Conservation (phyloP, 1,140 invertebrate genomes). For the Hyposmocoma kahamanoa region DNA sequence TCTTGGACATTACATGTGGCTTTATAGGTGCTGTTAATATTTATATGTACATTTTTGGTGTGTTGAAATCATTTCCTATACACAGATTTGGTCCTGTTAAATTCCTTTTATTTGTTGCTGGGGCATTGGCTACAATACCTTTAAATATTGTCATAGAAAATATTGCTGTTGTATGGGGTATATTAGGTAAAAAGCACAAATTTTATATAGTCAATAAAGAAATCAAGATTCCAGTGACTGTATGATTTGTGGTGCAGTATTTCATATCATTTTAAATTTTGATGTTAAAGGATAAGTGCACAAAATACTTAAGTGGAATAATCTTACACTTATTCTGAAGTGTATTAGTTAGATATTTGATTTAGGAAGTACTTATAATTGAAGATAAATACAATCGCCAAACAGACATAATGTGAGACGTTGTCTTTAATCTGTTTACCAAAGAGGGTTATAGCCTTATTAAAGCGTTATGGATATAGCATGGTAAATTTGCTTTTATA, state of each 20-base stretch:
- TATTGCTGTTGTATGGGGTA: constrained; percentile 93
- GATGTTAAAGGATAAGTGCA: constrained; percentile 34
- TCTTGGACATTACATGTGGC: constrained; percentile 89
- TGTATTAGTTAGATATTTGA: too few species aligned
- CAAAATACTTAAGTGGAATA: constrained; percentile 44
- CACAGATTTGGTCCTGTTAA: constrained; percentile 87
- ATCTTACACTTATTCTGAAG: constrained; percentile 22
- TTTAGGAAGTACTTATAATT: too few species aligned
- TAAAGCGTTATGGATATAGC: too few species aligned
- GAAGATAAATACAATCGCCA: too few species aligned
- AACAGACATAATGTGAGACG: too few species aligned
- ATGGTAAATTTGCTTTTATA: too few species aligned
- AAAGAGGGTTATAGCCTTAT: too few species aligned
- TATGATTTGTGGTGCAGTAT: constrained; percentile 43
- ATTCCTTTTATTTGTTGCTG: constrained; percentile 87
- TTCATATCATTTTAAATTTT: constrained; percentile 26
- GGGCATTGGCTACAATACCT: constrained; percentile 91
- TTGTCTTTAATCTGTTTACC: too few species aligned
- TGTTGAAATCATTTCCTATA: constrained; percentile 94
- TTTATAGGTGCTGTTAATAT: constrained; percentile 94
- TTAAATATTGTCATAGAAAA: constrained; percentile 96
- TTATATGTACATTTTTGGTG: constrained; percentile 97
- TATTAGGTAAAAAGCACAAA: constrained; percentile 93
- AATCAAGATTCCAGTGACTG: constrained; percentile 76
- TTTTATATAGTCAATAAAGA: constrained; percentile 97